Conservation (phyloP, 2,797 vertebrate genomes). For the Phataginus tricuspis region DNA sequence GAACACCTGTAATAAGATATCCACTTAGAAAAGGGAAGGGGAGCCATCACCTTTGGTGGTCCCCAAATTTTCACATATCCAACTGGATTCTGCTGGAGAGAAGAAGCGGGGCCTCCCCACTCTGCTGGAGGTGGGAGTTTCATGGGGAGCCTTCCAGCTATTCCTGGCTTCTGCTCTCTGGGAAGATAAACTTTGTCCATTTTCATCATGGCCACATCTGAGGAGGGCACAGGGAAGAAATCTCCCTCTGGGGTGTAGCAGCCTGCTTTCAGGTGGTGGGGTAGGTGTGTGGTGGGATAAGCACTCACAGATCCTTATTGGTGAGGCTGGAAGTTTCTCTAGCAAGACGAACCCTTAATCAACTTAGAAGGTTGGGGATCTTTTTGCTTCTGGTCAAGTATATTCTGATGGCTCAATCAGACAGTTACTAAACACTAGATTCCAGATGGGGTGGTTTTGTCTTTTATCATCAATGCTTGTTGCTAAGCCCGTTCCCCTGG, state of each 20-base stretch:
- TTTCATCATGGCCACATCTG: background rate
- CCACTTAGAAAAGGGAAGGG: background rate
- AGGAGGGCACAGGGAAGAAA: background rate
- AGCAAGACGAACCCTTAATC: background rate
- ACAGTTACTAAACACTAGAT: background rate
- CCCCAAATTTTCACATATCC: background rate
- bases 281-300: background rate
- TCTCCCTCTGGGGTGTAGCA: background rate
- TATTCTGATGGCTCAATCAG: background rate
- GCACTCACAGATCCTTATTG: background rate
- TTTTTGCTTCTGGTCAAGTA: background rate
- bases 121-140: background rate
- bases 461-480: background rate
- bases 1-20: background rate
- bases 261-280: background rate
- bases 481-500: background rate
- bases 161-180: background rate
- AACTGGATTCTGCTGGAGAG: background rate
- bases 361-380: background rate
- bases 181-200: background rate
- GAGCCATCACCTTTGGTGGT: background rate
- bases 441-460: background rate
- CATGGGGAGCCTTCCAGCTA: background rate
- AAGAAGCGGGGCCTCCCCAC: background rate
- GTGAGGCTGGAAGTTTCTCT: background rate